A percentile compares a stretch with the other conserved stretches of the same genome.
These are phyloP conservation scores for Ceratosolen solmsi DNA, from an alignment of 1,140 invertebrate genomes.

Conservation along the genomic window DNA sequence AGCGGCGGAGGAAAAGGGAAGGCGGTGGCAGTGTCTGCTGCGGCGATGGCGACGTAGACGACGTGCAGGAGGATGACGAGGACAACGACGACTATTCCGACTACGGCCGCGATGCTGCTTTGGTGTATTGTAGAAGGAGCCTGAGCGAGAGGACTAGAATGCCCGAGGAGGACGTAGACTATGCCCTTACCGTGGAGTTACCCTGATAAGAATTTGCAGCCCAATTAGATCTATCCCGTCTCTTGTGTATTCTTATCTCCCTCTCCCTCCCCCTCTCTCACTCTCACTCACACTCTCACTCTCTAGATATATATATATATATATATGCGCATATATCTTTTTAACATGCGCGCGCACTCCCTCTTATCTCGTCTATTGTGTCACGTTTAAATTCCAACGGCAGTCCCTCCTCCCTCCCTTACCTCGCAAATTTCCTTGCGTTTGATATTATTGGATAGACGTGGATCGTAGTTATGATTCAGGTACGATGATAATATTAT, in stretches of 20 bases:
- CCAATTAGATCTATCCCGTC: background rate
- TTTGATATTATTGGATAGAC: background rate
- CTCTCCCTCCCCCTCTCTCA: too few relatives aligned
- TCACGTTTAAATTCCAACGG: background rate
- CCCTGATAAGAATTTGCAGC: constrained; percentile 20
- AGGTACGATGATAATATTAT: too few relatives aligned
- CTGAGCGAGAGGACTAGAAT: too few relatives aligned
- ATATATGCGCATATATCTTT: too few relatives aligned
- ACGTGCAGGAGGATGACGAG: background rate
- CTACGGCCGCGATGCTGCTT: too few relatives aligned
- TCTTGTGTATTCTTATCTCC: too few relatives aligned
- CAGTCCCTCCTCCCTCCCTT: background rate
- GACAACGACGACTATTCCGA: too few relatives aligned
- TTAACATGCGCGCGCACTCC: too few relatives aligned
- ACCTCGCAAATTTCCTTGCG: background rate
- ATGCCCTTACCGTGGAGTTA: background rate
- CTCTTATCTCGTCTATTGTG: background rate
- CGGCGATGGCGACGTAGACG: background rate
- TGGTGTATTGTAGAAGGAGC: too few relatives aligned
- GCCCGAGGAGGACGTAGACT: background rate
- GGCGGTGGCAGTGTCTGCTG: background rate
- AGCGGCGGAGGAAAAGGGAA: background rate
- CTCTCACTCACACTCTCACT: background rate
- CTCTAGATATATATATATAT: too few relatives aligned
- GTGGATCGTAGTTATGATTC: too few relatives aligned